Evolutionary conservation across 2,113 vertebrate genomes (phyloP).

Genomic region (Alectura lathami): DNA sequence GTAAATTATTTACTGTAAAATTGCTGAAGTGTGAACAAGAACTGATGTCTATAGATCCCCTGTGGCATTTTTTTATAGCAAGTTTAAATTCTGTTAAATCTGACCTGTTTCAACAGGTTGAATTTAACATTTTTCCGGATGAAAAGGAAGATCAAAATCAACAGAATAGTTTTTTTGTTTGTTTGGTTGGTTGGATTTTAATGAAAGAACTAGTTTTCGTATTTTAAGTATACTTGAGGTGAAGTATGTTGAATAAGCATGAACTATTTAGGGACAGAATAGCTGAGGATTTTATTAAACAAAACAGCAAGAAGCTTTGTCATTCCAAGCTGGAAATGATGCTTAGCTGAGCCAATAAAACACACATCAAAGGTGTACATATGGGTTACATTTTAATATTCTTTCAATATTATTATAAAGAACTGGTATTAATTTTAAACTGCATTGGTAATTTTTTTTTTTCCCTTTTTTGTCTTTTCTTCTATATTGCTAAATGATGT

Average conservation of each 20-base stretch:
- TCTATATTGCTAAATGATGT: constrained; percentile 34
- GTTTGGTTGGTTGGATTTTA: too few relatives aligned
- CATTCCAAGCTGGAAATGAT: constrained; percentile 64
- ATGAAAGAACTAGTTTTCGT: not conserved
- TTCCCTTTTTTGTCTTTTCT: constrained; percentile 27
- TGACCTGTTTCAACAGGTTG: constrained; percentile 42
- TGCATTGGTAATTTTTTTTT: constrained; percentile 10
- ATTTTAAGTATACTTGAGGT: constrained; percentile 1
- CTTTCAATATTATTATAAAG: constrained; percentile 53
- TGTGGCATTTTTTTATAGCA: not conserved
- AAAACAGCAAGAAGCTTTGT: constrained; percentile 60
- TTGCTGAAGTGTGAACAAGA: constrained; percentile 42
- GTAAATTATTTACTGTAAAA: constrained; percentile 44
- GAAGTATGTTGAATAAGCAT: not conserved
- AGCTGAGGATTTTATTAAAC: constrained; percentile 59
- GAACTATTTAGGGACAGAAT: constrained; percentile 14
- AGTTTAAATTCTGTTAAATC: constrained; percentile 48
- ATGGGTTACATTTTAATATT: constrained; percentile 71
- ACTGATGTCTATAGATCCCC: not conserved
- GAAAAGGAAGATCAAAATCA: constrained; percentile 11
- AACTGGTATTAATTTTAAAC: constrained; percentile 76
- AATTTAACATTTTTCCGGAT: constrained; percentile 19
- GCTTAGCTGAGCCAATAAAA: constrained; percentile 58
- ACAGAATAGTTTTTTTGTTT: not conserved
- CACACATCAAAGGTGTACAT: constrained; percentile 72